A percentile compares a stretch with the other conserved stretches of the same genome.
Conservation (phyloP, 2,888 invertebrate species). For the Metellina segmentata region DNA sequence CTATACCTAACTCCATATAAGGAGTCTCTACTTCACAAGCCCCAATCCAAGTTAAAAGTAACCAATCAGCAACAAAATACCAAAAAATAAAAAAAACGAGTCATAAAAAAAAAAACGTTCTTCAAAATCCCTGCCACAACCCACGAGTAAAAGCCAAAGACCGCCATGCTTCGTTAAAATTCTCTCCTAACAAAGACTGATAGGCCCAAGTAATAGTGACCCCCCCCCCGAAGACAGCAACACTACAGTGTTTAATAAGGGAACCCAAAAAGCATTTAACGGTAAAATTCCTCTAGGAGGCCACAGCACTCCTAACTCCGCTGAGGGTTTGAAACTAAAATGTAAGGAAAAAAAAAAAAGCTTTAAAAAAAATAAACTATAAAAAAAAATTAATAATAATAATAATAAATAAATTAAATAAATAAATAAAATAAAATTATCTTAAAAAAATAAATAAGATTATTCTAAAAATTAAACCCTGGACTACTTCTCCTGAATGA, state of each 20-base stretch:
- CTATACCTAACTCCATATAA: constrained; percentile 79
- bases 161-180: constrained; percentile 82
- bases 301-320: constrained; percentile 85
- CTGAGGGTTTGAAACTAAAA: constrained; percentile 82
- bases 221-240: constrained; percentile 87
- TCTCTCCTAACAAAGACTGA: constrained; percentile 83
- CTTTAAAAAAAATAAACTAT: constrained; percentile 80
- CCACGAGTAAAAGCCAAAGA: constrained; percentile 83
- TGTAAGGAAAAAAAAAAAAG: constrained; percentile 82
- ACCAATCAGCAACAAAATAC: constrained; percentile 83
- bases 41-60: constrained; percentile 88
- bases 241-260: constrained; percentile 88
- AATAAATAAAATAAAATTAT: no score
- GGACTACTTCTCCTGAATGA: constrained; percentile 78
- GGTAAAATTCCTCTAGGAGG: constrained; percentile 85
- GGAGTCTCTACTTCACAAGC: constrained; percentile 87
- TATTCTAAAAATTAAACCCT: constrained; percentile 79
- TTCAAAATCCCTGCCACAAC: constrained; percentile 84
- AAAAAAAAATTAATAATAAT: no score
- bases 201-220: constrained; percentile 87
- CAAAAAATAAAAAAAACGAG: constrained; percentile 83
- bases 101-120: constrained; percentile 84
- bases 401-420: no score
- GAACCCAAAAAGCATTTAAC: constrained; percentile 87
- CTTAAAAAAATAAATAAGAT: constrained; percentile 80